Percentiles rank a stretch among this genome's conserved stretches.
These are phyloP conservation scores for Microcebus ravelobensis DNA, from an alignment of 2,113 vertebrate species.

Conservation along the genomic window DNA sequence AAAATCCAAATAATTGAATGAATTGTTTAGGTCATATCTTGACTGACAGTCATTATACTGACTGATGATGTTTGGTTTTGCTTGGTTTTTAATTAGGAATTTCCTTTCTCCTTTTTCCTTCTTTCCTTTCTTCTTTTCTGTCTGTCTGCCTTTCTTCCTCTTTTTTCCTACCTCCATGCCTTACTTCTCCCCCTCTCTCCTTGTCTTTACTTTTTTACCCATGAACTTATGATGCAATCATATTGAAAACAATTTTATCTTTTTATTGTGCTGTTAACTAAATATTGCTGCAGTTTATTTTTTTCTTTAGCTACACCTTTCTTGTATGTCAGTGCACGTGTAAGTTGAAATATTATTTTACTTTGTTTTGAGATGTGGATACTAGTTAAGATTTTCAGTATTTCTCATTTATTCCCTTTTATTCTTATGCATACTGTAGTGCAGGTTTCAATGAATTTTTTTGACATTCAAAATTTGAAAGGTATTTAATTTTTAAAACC, in stretches of 20 bases:
- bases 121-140: neutral
- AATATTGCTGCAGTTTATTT: neutral
- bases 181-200: fast-evolving
- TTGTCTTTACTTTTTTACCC: neutral
- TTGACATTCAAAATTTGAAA: neutral
- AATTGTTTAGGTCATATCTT: neutral
- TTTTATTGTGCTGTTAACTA: neutral
- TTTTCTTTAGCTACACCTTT: neutral
- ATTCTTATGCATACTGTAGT: neutral
- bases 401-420: neutral
- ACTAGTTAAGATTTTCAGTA: neutral
- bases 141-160: neutral
- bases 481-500: neutral
- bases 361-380: neutral
- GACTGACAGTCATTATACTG: neutral
- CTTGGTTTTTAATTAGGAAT: neutral
- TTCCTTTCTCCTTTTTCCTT: neutral
- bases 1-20: neutral
- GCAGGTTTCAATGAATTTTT: neutral
- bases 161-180: neutral
- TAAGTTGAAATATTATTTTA: slow-evolving; percentile 20
- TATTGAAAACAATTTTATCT: neutral
- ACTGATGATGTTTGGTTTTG: neutral
- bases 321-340: neutral
- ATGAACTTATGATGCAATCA: neutral